Evolutionary conservation across 1,140 invertebrate genomes (phyloP), one percentile per base, ranked within the genome.

Genomic region (Ceratina japonica): DNA sequence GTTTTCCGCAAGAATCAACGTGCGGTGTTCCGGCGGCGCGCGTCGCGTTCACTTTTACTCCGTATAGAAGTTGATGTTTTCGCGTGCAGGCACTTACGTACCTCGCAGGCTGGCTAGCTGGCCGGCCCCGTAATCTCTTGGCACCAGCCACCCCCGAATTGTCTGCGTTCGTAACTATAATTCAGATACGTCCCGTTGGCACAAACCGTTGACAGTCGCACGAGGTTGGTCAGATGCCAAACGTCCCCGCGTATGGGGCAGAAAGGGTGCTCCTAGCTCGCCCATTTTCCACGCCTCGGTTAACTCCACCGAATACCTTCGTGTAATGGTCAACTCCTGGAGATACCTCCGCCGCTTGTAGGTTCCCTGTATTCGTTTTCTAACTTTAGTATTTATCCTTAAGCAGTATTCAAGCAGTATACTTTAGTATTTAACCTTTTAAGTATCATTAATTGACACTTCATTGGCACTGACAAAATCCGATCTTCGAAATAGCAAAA

Each of bases 171-270:
- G 79, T 84, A 87, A 84, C 83, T 74, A 87, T 87, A 87, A 88
- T 87, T 88, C 84, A 86, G 77, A 75, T 87, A 71, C 81, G 79
- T 84, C 82, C 80, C 72, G 70, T 88, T 88, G 87, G 86, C 87
- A 87, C 81, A 44, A 66, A 63, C 56, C 80, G 74, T 84, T 86
- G 82, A 86, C 85, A 87, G 81, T 85, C 78, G 65, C 37, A 63
- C 71, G 56, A 44, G 24, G 52, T 87, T 87, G 86, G 84, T 88
- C 73, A 79, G 56, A 54, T 79, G 84, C 82, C 86, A 87, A 87
- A 81, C 80, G 75, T 75, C 71, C 75, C 31, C 73, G n/a, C 37
- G 56, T 83, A 66, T 54, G 82, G 80, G 68, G 70, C 58, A 66
- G 69, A 58, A 58, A 61, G 78, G 61, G 31, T 54, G 52, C 54